Evolutionary conservation across 2,797 vertebrate genomes (phyloP).

Genomic region (Rallus crepitans): DNA sequence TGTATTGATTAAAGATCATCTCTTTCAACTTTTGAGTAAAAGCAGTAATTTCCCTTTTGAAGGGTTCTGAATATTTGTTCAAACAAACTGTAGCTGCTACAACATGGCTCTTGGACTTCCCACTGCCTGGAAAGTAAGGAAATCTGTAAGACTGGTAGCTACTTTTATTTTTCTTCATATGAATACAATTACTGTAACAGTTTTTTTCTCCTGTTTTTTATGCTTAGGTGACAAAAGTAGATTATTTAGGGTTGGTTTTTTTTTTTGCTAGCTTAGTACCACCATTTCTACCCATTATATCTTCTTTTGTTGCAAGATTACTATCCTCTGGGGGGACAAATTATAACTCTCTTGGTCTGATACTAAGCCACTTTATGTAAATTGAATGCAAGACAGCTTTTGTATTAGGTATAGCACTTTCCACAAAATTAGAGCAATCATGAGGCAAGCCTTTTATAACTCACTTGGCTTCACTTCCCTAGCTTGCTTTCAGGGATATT

Average conservation of each 20-base stretch:
- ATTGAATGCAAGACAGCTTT: constrained; percentile 36
- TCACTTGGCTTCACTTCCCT: constrained; percentile 30
- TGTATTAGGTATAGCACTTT: constrained; percentile 14
- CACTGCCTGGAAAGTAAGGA: background rate
- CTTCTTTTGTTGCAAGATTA: constrained; percentile 6
- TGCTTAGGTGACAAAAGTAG: background rate
- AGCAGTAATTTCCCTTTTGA: background rate
- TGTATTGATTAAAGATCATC: background rate
- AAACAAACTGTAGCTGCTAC: background rate
- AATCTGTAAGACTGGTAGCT: background rate
- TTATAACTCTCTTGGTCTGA: constrained; percentile 18
- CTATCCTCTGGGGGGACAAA: background rate
- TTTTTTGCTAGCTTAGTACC: background rate
- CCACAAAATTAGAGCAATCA: constrained; percentile 50
- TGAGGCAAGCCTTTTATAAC: constrained; percentile 30
- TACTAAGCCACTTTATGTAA: constrained; percentile 31
- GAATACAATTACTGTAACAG: background rate
- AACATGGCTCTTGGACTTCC: background rate
- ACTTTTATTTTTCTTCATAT: background rate
- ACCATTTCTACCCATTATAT: constrained; percentile 8
- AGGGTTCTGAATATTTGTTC: background rate
- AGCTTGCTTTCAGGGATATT: background rate
- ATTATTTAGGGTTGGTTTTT: background rate
- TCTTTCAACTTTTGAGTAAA: background rate
- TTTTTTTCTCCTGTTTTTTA: background rate